Percentiles rank a stretch among this genome's conserved stretches.
These are phyloP conservation scores for Pachyrhynchus sulphureomaculatus DNA, from an alignment of 1,140 invertebrate genomes.

Conservation along the genomic window DNA sequence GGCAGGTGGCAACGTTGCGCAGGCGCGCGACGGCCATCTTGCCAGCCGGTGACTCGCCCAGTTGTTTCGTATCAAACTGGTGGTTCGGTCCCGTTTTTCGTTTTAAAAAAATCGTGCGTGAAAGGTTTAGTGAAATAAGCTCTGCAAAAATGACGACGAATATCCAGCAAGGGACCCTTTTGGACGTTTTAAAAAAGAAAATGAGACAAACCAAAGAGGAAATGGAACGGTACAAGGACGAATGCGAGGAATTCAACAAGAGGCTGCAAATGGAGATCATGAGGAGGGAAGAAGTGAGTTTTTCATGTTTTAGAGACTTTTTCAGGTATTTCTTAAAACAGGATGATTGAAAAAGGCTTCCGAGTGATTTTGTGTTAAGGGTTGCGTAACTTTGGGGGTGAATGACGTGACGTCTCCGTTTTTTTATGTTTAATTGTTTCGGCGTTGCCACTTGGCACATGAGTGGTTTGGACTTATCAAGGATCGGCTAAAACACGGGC, in stretches of 20 bases:
- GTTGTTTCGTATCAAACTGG: slow-evolving; percentile 21
- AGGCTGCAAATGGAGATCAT: slow-evolving; percentile 86
- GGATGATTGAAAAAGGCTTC: not conserved
- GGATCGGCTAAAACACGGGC: too few relatives aligned
- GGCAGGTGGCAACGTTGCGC: slow-evolving; percentile 29
- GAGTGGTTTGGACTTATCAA: too few relatives aligned
- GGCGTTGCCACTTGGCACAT: too few relatives aligned
- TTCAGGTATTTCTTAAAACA: not conserved
- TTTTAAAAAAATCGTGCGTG: slow-evolving; percentile 16
- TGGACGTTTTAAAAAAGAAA: slow-evolving; percentile 98
- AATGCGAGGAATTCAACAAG: slow-evolving; percentile 90
- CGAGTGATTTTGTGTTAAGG: not conserved
- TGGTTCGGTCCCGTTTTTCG: slow-evolving; percentile 12
- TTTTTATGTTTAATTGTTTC: too few relatives aligned
- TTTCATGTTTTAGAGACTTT: slow-evolving; percentile 1
- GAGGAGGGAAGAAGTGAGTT: slow-evolving; percentile 91
- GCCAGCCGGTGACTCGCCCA: slow-evolving; percentile 37
- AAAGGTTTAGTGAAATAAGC: slow-evolving; percentile 13
- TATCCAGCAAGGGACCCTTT: slow-evolving; percentile 81
- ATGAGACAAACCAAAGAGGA: slow-evolving; percentile 98
- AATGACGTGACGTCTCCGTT: too few relatives aligned
- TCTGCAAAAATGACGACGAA: slow-evolving; percentile 73
- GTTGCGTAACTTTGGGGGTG: not conserved
- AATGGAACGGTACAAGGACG: slow-evolving; percentile 96
- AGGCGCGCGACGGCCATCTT: slow-evolving; percentile 36